Conservation (phyloP, 2,797 vertebrate species). For the Spinus olivaceus region DNA sequence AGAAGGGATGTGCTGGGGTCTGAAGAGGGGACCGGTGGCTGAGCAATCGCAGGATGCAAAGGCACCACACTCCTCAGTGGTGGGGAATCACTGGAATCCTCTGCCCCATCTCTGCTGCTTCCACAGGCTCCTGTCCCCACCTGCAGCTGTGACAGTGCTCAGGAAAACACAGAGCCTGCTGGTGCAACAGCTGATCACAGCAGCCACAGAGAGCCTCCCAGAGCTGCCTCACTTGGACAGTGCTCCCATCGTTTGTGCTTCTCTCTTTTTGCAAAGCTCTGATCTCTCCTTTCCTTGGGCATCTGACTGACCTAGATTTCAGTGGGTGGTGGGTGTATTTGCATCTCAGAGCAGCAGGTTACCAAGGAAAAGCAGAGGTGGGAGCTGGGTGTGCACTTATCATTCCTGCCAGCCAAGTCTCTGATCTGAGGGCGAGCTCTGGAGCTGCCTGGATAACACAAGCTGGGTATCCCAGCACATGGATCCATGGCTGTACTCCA, state of each 20-base stretch:
- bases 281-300: neutral
- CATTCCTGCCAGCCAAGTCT: neutral
- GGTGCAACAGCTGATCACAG: neutral
- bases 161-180: neutral
- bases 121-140: neutral
- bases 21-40: fast-evolving
- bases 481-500: neutral
- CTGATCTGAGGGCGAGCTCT: fast-evolving
- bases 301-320: neutral
- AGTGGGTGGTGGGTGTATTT: neutral
- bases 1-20: neutral
- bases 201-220: neutral
- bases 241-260: neutral
- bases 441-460: neutral
- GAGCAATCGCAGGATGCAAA: neutral
- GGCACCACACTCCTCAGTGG: neutral
- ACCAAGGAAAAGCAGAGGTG: neutral
- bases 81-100: neutral
- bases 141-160: fast-evolving
- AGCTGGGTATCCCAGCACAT: neutral
- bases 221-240: neutral
- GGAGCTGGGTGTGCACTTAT: neutral
- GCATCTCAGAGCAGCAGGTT: neutral
- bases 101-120: neutral
- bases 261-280: neutral